These are phyloP conservation scores for Pelmatolapia mariae DNA, from an alignment of 2,113 vertebrate genomes.

Conservation along the genomic window DNA sequence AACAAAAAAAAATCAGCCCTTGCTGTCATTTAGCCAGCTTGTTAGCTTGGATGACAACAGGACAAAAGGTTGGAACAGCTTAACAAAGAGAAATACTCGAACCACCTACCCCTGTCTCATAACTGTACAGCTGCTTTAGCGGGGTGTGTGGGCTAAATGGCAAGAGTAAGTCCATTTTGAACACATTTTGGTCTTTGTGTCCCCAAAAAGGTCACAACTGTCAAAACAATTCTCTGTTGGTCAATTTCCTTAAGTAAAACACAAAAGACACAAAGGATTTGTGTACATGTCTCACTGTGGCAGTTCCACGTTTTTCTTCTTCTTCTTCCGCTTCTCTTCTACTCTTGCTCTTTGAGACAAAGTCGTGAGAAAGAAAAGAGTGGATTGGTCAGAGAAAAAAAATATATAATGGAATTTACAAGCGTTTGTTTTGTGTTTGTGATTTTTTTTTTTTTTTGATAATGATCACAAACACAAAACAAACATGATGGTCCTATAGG, in stretches of 20 bases:
- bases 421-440: background rate
- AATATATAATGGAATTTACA: background rate
- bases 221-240: background rate
- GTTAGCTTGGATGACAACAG: background rate
- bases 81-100: background rate
- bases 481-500: background rate
- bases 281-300: background rate
- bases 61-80: background rate
- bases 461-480: background rate
- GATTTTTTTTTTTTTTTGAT: background rate
- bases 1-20: background rate
- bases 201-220: background rate
- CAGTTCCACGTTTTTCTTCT: background rate
- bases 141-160: background rate
- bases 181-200: background rate
- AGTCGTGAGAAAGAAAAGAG: background rate
- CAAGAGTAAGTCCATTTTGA: background rate
- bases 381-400: background rate
- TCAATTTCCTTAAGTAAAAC: background rate
- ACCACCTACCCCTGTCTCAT: background rate
- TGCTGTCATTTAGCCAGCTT: background rate
- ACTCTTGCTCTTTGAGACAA: background rate
- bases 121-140: background rate
- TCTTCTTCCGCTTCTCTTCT: background rate
- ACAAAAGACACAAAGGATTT: background rate